Conservation (phyloP, 2,113 vertebrate genomes). For the Vulpes lagopus region DNA sequence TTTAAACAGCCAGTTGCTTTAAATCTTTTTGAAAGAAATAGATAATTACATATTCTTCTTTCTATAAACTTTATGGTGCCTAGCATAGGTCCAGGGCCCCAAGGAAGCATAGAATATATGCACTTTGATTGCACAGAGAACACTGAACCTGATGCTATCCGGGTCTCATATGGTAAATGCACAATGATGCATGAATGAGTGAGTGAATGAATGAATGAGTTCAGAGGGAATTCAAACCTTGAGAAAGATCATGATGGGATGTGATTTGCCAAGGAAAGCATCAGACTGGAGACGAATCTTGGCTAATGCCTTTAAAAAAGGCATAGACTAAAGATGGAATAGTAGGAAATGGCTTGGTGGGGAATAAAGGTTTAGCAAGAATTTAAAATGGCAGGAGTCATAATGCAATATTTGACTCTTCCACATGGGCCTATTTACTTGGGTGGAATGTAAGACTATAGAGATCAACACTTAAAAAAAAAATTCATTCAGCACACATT, state of each 20-base stretch:
- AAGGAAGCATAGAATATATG: neutral
- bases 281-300: slow-evolving; percentile 30
- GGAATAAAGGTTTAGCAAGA: slow-evolving; percentile 59
- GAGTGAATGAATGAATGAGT: slow-evolving; percentile 58
- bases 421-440: neutral
- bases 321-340: slow-evolving; percentile 40
- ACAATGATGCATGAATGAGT: slow-evolving; percentile 17
- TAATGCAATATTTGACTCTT: slow-evolving; percentile 26
- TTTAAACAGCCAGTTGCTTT: slow-evolving; percentile 58
- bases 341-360: slow-evolving; percentile 34
- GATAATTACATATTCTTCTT: slow-evolving; percentile 51
- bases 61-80: slow-evolving; percentile 54
- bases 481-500: neutral
- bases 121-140: neutral
- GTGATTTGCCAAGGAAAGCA: slow-evolving; percentile 41
- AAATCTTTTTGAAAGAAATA: slow-evolving; percentile 64
- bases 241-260: neutral
- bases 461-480: neutral
- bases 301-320: slow-evolving; percentile 54
- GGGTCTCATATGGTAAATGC: neutral
- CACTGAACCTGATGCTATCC: neutral
- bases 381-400: slow-evolving; percentile 10
- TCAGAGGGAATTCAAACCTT: slow-evolving; percentile 22
- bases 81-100: neutral
- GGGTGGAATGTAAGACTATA: slow-evolving; percentile 54